Evolutionary conservation across 2,888 invertebrate genomes (phyloP).

Genomic region (Protula sp.): DNA sequence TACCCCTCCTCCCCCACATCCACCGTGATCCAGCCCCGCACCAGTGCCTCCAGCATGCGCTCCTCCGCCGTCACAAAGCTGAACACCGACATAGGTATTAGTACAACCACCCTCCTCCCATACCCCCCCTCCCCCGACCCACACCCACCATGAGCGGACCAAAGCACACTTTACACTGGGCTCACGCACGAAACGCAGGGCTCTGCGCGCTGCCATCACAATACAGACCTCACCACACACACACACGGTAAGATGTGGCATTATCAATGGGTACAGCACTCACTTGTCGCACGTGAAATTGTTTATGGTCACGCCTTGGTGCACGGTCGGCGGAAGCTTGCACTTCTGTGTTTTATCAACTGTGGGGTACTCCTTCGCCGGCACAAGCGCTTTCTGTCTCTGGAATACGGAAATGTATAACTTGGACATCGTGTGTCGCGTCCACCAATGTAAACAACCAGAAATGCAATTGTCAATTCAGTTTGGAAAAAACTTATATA

Average conservation of each 20-base stretch:
- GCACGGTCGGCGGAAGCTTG: constrained; percentile 36
- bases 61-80: constrained; percentile 1
- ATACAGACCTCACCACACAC: background rate
- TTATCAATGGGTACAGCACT: too few relatives aligned
- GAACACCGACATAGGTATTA: background rate
- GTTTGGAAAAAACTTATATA: too few relatives aligned
- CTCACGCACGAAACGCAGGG: too few relatives aligned
- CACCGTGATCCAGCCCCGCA: too few relatives aligned
- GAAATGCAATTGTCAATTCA: too few relatives aligned
- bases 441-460: too few relatives aligned
- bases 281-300: constrained; percentile 67
- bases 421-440: background rate
- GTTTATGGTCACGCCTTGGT: constrained; percentile 49
- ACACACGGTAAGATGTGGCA: too few relatives aligned
- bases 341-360: constrained; percentile 46
- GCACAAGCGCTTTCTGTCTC: constrained; percentile 59
- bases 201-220: too few relatives aligned
- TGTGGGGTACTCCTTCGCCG: constrained; percentile 64
- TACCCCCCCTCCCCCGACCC: background rate
- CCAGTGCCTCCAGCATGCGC: constrained; percentile 60
- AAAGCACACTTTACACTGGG: too few relatives aligned
- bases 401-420: constrained; percentile 4
- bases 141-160: too few relatives aligned
- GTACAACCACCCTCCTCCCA: too few relatives aligned
- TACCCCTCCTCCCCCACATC: background rate